Base-by-base conservation (phyloP, 2,888 invertebrate species). In the Diarsia rubi region DNA sequence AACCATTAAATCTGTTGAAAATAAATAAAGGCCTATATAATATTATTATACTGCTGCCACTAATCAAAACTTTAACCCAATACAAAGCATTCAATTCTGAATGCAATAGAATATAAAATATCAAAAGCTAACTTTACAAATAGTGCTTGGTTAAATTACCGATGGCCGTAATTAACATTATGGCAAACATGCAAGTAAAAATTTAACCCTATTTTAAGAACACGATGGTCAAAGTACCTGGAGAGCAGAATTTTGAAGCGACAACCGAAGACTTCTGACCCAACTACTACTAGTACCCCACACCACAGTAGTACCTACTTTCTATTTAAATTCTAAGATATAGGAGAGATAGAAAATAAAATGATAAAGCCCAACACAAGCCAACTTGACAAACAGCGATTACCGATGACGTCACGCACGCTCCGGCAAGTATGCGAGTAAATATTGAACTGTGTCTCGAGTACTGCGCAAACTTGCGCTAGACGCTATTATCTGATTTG, bases 391-490 rank as follows among this genome's bases (percentile, higher is more conserved):
- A 79, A 86, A 85, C 78, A 83, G 24, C 79, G 81, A 87, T 87
- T 80, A 87, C 80, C 70, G 27, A 78, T 85, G 84, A 86, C 86
- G 87, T 85, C 82, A 85, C 75, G 68, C 75, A 75, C 82, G 76
- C 79, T 71, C 75, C 60, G 44, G 42, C 69, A 75, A 80, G 82
- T 81, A 83, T 78, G 71, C 78, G 73, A 83, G 92, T 92, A 94
- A 94, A 94, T 92, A 94, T 93, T 92, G 91, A 88, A 91, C 89
- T 89, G 81, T 89, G 90, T 92, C 92, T 93, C 91, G 86, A 93
- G 93, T 88, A 90, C 87, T 90, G 80, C 79, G 91, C 89, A 93
- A 92, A 93, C 92, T 89, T 86, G 78, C 75, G 76, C 86, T 79
- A 87, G 85, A 85, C 86, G 82, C 82, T 86, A 87, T 86, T 86